phyloP scores from a whole-genome alignment of 2,888 invertebrate genomes.

The Euspilapteryx auroguttella region DNA sequence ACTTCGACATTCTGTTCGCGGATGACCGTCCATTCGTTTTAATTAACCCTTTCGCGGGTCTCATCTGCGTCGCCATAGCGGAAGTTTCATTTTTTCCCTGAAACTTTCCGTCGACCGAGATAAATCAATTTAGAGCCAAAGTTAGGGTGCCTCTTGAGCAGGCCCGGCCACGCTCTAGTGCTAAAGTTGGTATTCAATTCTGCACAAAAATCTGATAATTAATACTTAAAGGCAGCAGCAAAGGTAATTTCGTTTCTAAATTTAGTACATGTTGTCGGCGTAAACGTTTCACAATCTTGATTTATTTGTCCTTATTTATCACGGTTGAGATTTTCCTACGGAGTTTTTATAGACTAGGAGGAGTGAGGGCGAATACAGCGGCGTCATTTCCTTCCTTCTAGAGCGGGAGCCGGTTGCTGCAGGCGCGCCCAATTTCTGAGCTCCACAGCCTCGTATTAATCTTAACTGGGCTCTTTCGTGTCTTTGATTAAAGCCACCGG shows the following conservation, averaged over 20 bases:
- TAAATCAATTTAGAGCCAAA: conserved; percentile 35
- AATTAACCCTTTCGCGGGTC: conserved; percentile 48
- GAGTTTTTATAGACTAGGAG: no score
- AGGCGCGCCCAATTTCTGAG: conserved; percentile 17
- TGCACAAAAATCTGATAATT: no score
- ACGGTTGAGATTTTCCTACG: no score
- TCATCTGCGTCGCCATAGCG: conserved; percentile 32
- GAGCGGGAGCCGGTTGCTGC: conserved; percentile 3
- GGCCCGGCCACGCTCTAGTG: no score
- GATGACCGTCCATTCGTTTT: conserved; percentile 55
- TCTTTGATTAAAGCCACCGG: conserved; percentile 50
- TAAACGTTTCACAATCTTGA: no score
- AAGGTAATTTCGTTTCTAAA: no score
- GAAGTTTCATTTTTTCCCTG: conserved; percentile 27
- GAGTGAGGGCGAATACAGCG: conserved; percentile 3
- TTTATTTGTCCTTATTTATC: no score
- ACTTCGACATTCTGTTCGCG: conserved; percentile 39
- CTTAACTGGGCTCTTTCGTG: conserved; percentile 37
- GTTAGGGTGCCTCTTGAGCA: conserved; percentile 15
- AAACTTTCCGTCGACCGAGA: conserved; percentile 19
- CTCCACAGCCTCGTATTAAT: conserved; percentile 43
- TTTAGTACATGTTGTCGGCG: no score
- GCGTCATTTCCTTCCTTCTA: conserved; percentile 1
- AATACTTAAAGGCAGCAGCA: no score
- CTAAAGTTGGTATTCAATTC: no score